phyloP scores from a whole-genome alignment of 2,888 invertebrate genomes.

The Plagiodera versicolora region DNA sequence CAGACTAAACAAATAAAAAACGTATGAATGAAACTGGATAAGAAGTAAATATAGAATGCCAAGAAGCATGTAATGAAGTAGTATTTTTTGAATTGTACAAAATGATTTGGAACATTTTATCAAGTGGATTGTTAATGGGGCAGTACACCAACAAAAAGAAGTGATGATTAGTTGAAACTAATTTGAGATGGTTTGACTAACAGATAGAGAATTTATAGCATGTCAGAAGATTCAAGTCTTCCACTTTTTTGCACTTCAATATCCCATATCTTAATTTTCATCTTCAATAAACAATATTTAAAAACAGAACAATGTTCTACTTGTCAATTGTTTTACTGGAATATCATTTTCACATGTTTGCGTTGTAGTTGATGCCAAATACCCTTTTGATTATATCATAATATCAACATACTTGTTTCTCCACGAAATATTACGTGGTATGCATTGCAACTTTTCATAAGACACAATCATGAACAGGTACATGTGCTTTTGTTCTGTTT shows the following conservation, averaged over 20 bases:
- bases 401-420: conserved; percentile 7
- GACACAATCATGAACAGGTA: neutral
- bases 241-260: conserved; percentile 39
- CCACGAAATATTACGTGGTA: neutral
- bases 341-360: conserved; percentile 38
- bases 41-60: too few species aligned
- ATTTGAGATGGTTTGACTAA: conserved; percentile 42
- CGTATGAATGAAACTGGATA: neutral
- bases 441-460: neutral
- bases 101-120: neutral
- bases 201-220: conserved; percentile 52
- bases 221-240: conserved; percentile 39
- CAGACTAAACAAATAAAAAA: conserved; percentile 23
- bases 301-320: conserved; percentile 57
- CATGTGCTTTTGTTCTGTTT: neutral
- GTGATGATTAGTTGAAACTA: conserved; percentile 45
- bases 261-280: conserved; percentile 45
- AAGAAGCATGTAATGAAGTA: too few species aligned
- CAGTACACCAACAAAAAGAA: conserved; percentile 16
- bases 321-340: conserved; percentile 47
- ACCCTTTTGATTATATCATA: conserved; percentile 10
- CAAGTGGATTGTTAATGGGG: conserved; percentile 6
- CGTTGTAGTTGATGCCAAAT: conserved; percentile 36
- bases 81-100: neutral
- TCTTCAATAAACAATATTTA: conserved; percentile 54